Evolutionary conservation across 2,888 invertebrate genomes (phyloP).

Genomic region (Morpho achilles): DNA sequence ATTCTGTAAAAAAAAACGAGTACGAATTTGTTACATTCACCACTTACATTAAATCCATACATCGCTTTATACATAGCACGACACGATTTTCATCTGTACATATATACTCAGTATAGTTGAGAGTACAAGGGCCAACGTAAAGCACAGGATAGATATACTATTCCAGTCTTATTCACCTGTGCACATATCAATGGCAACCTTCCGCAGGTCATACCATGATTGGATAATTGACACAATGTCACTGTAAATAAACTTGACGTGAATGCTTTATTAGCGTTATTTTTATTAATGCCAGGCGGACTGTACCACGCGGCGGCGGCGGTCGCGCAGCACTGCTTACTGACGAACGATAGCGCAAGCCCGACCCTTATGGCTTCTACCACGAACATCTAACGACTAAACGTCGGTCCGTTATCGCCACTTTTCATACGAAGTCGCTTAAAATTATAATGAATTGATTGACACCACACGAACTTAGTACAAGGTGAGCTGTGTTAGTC

Average conservation of each 20-base stretch:
- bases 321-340: conserved; percentile 70
- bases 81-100: conserved; percentile 32
- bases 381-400: conserved; percentile 47
- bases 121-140: conserved; percentile 33
- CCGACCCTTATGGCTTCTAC: conserved; percentile 66
- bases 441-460: conserved; percentile 20
- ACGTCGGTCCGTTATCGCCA: conserved; percentile 38
- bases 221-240: conserved; percentile 61
- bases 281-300: conserved; percentile 41
- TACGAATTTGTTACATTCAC: conserved; percentile 5
- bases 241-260: conserved; percentile 60
- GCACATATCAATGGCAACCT: conserved; percentile 46
- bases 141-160: conserved; percentile 18
- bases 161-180: conserved; percentile 49
- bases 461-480: conserved; percentile 37
- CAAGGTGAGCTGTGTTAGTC: conserved; percentile 43
- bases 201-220: conserved; percentile 47
- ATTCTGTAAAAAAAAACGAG: conserved; percentile 2
- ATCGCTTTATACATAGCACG: conserved; percentile 28
- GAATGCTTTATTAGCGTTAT: conserved; percentile 51
- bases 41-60: conserved; percentile 25
- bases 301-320: conserved; percentile 61
- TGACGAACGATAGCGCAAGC: conserved; percentile 72
- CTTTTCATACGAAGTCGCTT: conserved; percentile 14
- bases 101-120: conserved; percentile 41